Evolutionary conservation across 2,888 invertebrate genomes (phyloP).

Genomic region (Hartigia nigra): DNA sequence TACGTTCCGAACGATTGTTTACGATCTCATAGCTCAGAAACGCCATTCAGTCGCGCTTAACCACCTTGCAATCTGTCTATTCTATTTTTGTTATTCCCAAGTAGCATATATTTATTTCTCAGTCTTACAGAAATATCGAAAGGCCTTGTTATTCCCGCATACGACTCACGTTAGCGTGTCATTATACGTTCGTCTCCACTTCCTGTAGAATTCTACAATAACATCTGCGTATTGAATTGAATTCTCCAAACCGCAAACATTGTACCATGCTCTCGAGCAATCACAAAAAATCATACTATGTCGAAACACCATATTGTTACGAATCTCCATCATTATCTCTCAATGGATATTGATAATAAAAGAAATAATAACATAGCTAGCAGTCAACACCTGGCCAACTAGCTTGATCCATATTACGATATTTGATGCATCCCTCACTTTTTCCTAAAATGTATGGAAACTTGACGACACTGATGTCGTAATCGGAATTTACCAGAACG

Average conservation of each 20-base stretch:
- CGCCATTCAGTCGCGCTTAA: background rate
- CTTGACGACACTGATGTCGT: slow-evolving; percentile 57
- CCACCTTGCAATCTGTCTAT: background rate
- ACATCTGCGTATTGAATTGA: slow-evolving; percentile 54
- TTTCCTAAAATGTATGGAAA: slow-evolving; percentile 46
- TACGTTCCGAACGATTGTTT: slow-evolving; percentile 15
- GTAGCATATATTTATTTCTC: background rate
- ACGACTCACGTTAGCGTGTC: background rate
- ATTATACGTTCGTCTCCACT: background rate
- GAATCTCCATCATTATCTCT: background rate
- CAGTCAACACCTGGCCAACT: slow-evolving; percentile 52
- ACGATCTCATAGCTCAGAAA: background rate
- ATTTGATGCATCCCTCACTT: slow-evolving; percentile 53
- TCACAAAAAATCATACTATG: background rate
- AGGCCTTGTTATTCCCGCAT: background rate
- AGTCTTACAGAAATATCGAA: background rate
- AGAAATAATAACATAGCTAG: slow-evolving; percentile 13
- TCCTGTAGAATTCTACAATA: slow-evolving; percentile 38
- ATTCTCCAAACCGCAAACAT: slow-evolving; percentile 37
- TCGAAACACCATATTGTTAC: background rate
- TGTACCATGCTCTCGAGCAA: background rate
- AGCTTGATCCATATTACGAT: slow-evolving; percentile 51
- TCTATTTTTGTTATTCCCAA: background rate
- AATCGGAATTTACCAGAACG: slow-evolving; percentile 55
- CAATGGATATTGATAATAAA: background rate